These are phyloP conservation scores for Sternarchorhynchus goeldii DNA, from an alignment of 2,797 vertebrate species.

Conservation along the genomic window DNA sequence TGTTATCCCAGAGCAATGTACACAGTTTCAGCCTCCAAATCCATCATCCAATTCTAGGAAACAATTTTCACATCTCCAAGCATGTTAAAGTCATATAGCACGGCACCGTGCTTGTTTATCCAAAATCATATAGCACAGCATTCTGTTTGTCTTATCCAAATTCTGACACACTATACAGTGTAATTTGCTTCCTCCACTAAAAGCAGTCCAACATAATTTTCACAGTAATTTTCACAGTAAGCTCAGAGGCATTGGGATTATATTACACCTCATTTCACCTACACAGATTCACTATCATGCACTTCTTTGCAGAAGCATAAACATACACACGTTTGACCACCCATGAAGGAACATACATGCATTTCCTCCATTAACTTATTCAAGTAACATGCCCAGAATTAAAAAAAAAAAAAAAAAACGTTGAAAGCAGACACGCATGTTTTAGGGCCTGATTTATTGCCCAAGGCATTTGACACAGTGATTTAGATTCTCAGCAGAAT, in stretches of 20 bases:
- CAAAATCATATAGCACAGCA: neutral
- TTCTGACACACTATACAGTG: conserved; percentile 35
- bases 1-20: conserved; percentile 23
- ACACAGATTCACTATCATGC: conserved; percentile 58
- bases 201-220: conserved; percentile 37
- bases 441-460: neutral
- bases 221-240: conserved; percentile 42
- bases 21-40: conserved; percentile 16
- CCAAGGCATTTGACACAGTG: neutral
- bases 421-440: conserved; percentile 43
- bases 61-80: conserved; percentile 24
- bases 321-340: conserved; percentile 44
- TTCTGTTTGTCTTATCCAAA: conserved; percentile 32
- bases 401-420: too few relatives aligned
- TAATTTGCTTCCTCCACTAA: conserved; percentile 28
- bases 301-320: conserved; percentile 55
- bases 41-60: conserved; percentile 36
- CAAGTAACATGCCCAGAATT: conserved; percentile 49
- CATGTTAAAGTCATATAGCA: conserved; percentile 5
- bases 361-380: conserved; percentile 60
- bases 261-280: conserved; percentile 61
- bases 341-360: conserved; percentile 46
- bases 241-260: conserved; percentile 41
- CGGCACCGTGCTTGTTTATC: neutral
- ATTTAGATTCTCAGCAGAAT: conserved; percentile 15